Percentiles rank a stretch among this genome's conserved stretches.
These are phyloP conservation scores for Craterocephalus amniculus DNA, from an alignment of 2,797 vertebrate species.

Conservation along the genomic window DNA sequence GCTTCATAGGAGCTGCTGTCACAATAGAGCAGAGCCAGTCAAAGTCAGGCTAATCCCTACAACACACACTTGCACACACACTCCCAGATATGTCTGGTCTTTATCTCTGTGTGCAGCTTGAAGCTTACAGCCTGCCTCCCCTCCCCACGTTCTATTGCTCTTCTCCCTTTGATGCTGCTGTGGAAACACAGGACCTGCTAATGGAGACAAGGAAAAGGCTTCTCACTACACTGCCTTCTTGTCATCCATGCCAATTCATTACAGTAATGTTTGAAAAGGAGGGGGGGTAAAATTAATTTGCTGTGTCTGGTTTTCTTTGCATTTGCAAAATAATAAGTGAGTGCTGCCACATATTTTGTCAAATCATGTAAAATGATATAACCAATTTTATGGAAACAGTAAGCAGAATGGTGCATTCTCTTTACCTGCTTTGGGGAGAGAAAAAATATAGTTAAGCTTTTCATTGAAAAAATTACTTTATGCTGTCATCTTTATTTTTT, in stretches of 20 bases:
- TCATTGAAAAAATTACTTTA: no score
- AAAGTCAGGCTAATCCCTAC: conserved; percentile 74
- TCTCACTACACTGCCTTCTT: conserved; percentile 62
- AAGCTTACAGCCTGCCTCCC: conserved; percentile 69
- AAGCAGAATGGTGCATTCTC: neutral
- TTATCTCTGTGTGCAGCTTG: conserved; percentile 86
- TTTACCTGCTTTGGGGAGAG: no score
- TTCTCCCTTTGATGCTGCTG: conserved; percentile 73
- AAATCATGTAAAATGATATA: conserved; percentile 38
- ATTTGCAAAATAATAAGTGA: conserved; percentile 5
- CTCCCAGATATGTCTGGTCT: conserved; percentile 74
- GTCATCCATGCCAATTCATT: conserved; percentile 72
- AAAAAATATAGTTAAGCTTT: no score
- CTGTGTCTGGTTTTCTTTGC: conserved; percentile 33
- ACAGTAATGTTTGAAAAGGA: conserved; percentile 55
- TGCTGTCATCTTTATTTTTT: neutral
- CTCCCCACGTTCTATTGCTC: conserved; percentile 56
- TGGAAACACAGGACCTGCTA: conserved; percentile 77
- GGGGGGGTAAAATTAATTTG: conserved; percentile 28
- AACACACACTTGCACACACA: conserved; percentile 40
- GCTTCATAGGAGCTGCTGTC: conserved; percentile 70
- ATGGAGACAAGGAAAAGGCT: conserved; percentile 74
- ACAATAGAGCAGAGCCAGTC: conserved; percentile 71
- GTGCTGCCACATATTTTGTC: conserved; percentile 16
- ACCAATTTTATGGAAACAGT: conserved; percentile 21